Conservation (phyloP, 2,888 invertebrate species). For the Agonopterix subpropinquella region DNA sequence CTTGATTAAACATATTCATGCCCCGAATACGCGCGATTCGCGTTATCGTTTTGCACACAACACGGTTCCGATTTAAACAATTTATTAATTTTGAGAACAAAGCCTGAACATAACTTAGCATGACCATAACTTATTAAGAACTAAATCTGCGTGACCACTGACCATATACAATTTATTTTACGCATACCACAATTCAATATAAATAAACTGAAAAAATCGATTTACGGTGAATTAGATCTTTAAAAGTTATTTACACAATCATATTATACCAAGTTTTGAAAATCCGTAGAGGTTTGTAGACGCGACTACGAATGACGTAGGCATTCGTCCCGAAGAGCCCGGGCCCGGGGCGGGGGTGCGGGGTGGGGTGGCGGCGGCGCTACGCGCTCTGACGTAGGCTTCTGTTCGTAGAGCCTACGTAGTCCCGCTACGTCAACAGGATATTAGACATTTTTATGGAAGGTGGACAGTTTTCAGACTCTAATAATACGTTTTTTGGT, state of each 20-base stretch:
- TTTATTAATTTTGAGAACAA: too few species aligned
- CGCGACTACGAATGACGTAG: constrained; percentile 8
- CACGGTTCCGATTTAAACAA: constrained; percentile 16
- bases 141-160: too few species aligned
- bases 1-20: constrained; percentile 39
- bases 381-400: constrained; percentile 1
- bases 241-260: too few species aligned
- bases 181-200: too few species aligned
- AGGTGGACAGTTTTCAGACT: too few species aligned
- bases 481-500: too few species aligned
- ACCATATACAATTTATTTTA: too few species aligned
- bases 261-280: neutral
- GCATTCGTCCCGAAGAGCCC: neutral
- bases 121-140: too few species aligned
- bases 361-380: constrained; percentile 4
- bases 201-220: too few species aligned
- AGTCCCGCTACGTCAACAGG: neutral
- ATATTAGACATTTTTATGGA: neutral
- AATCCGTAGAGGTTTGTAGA: constrained; percentile 2
- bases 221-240: too few species aligned
- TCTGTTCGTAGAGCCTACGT: neutral
- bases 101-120: too few species aligned
- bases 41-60: constrained; percentile 32
- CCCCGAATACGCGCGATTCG: constrained; percentile 25
- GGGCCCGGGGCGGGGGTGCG: constrained; percentile 3